Percentiles rank a stretch among this genome's conserved stretches.
These are phyloP conservation scores for Coendou prehensilis DNA, from an alignment of 2,797 vertebrate species.

Conservation along the genomic window DNA sequence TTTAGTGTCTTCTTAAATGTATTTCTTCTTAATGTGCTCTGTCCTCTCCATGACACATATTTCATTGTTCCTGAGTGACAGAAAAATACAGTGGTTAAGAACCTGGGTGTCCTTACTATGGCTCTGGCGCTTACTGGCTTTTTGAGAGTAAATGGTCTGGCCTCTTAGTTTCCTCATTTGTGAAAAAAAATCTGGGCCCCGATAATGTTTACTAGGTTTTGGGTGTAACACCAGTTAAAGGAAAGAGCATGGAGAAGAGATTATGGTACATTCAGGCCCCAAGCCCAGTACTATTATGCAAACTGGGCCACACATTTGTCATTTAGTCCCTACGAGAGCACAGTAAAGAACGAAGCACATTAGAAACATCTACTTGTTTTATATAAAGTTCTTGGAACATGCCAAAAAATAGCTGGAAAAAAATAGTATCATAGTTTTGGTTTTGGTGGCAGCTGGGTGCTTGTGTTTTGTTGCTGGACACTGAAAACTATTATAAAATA, in stretches of 20 bases:
- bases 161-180: background rate
- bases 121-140: background rate
- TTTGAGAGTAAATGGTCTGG: background rate
- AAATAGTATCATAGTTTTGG: background rate
- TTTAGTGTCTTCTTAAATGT: background rate
- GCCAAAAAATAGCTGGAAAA: background rate
- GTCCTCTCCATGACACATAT: background rate
- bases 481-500: background rate
- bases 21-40: background rate
- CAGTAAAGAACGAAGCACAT: background rate
- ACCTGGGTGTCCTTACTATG: background rate
- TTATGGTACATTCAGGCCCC: too few relatives aligned
- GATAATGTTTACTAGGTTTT: background rate
- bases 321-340: background rate
- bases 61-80: background rate
- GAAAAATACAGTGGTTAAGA: background rate
- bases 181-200: background rate
- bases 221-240: background rate
- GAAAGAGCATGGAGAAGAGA: background rate
- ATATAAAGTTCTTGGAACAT: background rate
- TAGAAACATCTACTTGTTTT: background rate
- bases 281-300: background rate
- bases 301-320: background rate
- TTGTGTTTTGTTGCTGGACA: background rate
- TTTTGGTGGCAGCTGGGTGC: background rate